Conservation (phyloP, 1,140 invertebrate genomes). For the Manduca sexta region DNA sequence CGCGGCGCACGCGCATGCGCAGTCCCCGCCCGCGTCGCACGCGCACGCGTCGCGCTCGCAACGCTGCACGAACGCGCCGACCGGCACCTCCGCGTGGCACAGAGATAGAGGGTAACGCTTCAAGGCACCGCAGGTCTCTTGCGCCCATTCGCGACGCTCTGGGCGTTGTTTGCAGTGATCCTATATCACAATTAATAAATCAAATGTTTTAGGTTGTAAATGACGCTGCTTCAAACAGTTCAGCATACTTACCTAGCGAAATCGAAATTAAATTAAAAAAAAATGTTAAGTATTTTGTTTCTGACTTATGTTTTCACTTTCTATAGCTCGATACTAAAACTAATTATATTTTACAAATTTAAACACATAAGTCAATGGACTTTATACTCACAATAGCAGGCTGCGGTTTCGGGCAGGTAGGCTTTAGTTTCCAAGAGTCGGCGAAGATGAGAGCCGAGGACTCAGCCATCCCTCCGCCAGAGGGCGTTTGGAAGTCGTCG, state of each 20-base stretch:
- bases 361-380: conserved; percentile 1
- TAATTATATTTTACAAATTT: too few relatives aligned
- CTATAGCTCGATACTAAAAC: too few relatives aligned
- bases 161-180: conserved; percentile 84
- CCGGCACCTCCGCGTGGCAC: conserved; percentile 86
- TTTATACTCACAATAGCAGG: conserved; percentile 39
- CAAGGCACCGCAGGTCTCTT: conserved; percentile 81
- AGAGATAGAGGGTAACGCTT: conserved; percentile 81
- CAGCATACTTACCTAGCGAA: too few relatives aligned
- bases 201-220: too few relatives aligned
- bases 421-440: conserved; percentile 90
- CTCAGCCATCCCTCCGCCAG: conserved; percentile 83
- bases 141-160: conserved; percentile 85
- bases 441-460: conserved; percentile 84
- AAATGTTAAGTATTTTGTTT: too few relatives aligned
- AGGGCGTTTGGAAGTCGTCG: conserved; percentile 90
- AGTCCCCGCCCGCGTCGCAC: conserved; percentile 92
- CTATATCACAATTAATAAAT: conserved; percentile 29
- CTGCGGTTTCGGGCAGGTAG: conserved; percentile 77
- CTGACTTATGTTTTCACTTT: too few relatives aligned
- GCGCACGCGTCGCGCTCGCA: conserved; percentile 89
- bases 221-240: too few relatives aligned
- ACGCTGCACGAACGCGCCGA: conserved; percentile 78
- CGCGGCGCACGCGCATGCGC: conserved; percentile 91
- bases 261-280: too few relatives aligned